Evolutionary conservation across 2,797 vertebrate species (phyloP), one percentile per base, ranked within the genome.

Genomic region (Enteromius argenteus): DNA sequence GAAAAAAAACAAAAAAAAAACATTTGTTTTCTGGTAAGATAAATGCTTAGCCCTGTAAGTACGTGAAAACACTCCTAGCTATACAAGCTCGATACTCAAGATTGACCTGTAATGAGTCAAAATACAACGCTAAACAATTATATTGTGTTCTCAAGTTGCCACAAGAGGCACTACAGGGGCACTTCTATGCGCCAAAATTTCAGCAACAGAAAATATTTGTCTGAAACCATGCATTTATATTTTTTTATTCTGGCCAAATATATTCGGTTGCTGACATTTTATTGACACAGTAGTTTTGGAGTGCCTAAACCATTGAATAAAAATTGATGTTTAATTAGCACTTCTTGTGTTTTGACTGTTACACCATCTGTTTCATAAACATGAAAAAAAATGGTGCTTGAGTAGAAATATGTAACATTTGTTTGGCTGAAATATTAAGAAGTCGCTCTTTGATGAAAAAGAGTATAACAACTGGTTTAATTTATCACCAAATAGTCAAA

Each of bases 351-450:
- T 69, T 69, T 23, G 67, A 69, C 67, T 42, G 67, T 69, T 69
- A 44, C 21, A 44, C 21, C 39, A 0, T 62, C 13, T 62, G 27
- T 32, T 32, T 64, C 27, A 3, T 6, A 5, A 30, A 30, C n/a
- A 30, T 14, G 23, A 19, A 14, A 30, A 62, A 23, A 68, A 44
- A 69, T 7, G 37, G n/a, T 14, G 19, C 21, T n/a, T 15, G 13
- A 71, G n/a, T 8, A 71, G 39, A 13, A 44, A 23, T 23, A 44
- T 42, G 37, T 44, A 8, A 27, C 44, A 27, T 8, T 71, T 44
- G 13, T 44, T 71, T 27, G n/a, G n/a, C 39, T 71, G n/a, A 71
- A 71, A 71, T 71, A 71, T 71, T 15, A 23, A 71, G 11, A 44
- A 13, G 11, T 42, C 3, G 5, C 39, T 44, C 23, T 14, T 30